phyloP scores from a whole-genome alignment of 2,888 invertebrate species.

The Eumerus sabulonum region DNA sequence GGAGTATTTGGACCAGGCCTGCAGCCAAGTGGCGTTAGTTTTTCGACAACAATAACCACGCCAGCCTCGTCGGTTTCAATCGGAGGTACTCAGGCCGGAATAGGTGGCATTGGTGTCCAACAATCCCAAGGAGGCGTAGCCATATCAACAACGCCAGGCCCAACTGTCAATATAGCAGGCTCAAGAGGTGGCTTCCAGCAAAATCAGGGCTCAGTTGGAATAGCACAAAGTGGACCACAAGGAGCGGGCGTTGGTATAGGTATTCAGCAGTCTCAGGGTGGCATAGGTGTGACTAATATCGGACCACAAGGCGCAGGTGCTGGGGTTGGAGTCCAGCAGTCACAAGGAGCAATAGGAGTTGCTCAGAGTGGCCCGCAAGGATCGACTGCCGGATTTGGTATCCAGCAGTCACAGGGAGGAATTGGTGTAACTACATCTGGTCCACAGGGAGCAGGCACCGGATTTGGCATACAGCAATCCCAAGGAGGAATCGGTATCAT shows the following conservation, averaged over 20 bases:
- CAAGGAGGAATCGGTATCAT: neutral
- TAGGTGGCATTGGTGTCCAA: neutral
- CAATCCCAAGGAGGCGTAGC: neutral
- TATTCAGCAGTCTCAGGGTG: conserved; percentile 23
- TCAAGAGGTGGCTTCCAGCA: conserved; percentile 30
- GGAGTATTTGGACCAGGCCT: neutral
- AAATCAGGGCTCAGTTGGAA: conserved; percentile 66
- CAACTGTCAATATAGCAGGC: neutral
- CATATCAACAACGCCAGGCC: conserved; percentile 26
- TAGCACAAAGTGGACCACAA: conserved; percentile 7
- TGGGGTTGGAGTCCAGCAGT: conserved; percentile 15
- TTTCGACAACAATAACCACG: neutral
- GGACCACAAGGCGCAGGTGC: neutral
- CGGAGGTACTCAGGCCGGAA: conserved; percentile 6
- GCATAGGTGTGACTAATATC: neutral
- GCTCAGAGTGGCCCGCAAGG: conserved; percentile 1
- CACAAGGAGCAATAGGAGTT: conserved; percentile 1
- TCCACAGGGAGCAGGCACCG: neutral
- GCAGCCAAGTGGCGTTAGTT: neutral
- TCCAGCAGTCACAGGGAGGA: neutral
- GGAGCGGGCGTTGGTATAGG: conserved; percentile 1
- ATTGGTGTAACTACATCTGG: neutral
- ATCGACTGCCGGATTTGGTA: neutral
- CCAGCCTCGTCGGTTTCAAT: conserved; percentile 23
- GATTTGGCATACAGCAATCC: conserved; percentile 1